Evolutionary conservation across 2,888 invertebrate species (phyloP).

Genomic region (Hypolimnas misippus): DNA sequence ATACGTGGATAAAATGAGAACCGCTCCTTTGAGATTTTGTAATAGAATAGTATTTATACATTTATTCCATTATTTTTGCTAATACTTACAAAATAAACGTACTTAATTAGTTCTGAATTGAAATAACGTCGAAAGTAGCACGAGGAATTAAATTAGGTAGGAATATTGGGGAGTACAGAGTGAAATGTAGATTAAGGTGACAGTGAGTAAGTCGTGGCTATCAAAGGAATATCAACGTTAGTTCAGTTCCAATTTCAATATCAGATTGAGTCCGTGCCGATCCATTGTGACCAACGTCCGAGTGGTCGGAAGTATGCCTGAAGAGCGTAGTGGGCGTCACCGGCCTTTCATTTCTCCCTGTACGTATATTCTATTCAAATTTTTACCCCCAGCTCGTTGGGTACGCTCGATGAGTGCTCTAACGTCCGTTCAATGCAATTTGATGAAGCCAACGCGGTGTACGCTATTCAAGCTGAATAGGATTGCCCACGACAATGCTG

Average conservation of each 20-base stretch:
- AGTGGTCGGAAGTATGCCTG: constrained; percentile 73
- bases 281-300: constrained; percentile 71
- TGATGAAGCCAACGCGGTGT: constrained; percentile 76
- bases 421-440: constrained; percentile 80
- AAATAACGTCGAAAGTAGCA: neutral
- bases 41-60: neutral
- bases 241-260: constrained; percentile 77
- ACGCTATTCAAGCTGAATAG: constrained; percentile 72
- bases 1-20: constrained; percentile 29
- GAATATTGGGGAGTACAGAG: no score
- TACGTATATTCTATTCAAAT: constrained; percentile 80
- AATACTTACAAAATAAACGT: neutral
- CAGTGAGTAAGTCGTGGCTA: neutral
- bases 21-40: constrained; percentile 5
- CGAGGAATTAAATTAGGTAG: no score
- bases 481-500: constrained; percentile 74
- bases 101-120: neutral
- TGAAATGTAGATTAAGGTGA: neutral
- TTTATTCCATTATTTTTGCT: neutral
- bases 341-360: constrained; percentile 58
- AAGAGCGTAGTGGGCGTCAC: constrained; percentile 60
- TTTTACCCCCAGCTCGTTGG: constrained; percentile 74
- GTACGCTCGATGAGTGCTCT: constrained; percentile 76
- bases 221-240: constrained; percentile 54
- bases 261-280: constrained; percentile 67